Base-by-base conservation (phyloP, 2,888 invertebrate genomes). In the Thecocarcelia acutangulata region DNA sequence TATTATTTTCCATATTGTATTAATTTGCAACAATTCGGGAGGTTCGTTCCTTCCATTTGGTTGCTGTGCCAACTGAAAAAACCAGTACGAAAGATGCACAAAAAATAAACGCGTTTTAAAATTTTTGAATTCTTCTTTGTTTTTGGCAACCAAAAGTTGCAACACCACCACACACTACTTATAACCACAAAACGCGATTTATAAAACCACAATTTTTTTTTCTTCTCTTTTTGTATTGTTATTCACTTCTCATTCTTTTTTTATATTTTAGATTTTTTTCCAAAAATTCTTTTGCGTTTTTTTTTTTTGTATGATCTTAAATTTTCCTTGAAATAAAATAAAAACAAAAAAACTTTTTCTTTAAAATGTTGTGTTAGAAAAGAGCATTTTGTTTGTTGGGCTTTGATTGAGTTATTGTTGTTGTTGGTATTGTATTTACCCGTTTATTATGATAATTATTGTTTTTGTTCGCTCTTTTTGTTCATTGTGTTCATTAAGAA, bases 381-480 rank as follows among this genome's bases (percentile, higher is more conserved):
- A 58, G 24, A 74, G 75, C 80, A 42, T 80, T 64, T 73, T 61
- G 59, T 75, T 56, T 83, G 68, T 81, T 85, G 13, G 40, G 83
- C 77, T 78, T 80, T 80, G 69, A 33, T 33, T 33, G 33, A 33
- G 83, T 81, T 84, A 48, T 59, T 80, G 44, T 72, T 68, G 46
- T 46, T 46, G 56, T 33, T 56, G 5, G 24, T 75, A 21, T 54
- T 54, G 44, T 17, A 48, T 46, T 70, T 70, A 66, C 79, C 37
- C 58, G 19, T 84, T 83, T 81, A 75, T 83, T 80, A 56, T 81
- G 83, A 19, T 46, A 1, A 28, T 61, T 83, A 72, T 84, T 85
- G 85, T 86, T 83, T 82, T 85, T 85, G 80, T 82, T 83, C 64
- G 59, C 40, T 80, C 19, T 59, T 70, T 80, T 83, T 72, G 52